Conservation (phyloP, 1,140 invertebrate genomes). For the Stegodyphus mimosarum region DNA sequence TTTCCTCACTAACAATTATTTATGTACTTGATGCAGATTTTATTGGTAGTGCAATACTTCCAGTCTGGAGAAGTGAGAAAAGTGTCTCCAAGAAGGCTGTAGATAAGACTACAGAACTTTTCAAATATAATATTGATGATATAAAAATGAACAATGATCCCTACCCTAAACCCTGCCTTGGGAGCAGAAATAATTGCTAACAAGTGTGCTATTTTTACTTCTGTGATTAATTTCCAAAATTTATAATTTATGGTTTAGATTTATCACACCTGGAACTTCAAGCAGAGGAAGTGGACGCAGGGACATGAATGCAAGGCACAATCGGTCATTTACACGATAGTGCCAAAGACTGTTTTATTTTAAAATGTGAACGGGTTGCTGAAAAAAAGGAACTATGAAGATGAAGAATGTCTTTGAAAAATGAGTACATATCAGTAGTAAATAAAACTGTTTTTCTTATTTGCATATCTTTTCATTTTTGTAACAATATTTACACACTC, state of each 20-base stretch:
- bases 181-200: no score
- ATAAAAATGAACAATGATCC: background rate
- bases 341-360: no score
- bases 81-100: background rate
- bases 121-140: background rate
- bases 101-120: background rate
- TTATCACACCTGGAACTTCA: conserved; percentile 31
- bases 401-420: no score
- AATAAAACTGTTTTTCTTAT: no score
- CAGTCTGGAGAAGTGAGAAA: conserved; percentile 10
- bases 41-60: conserved; percentile 22
- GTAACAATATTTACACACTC: no score
- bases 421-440: no score
- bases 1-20: background rate
- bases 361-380: no score
- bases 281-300: conserved; percentile 40
- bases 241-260: conserved; percentile 38
- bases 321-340: conserved; percentile 55
- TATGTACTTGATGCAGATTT: conserved; percentile 21
- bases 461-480: no score
- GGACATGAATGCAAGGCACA: conserved; percentile 44
- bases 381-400: no score
- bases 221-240: conserved; percentile 11
- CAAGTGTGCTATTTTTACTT: background rate
- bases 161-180: no score